Evolutionary conservation across 2,888 invertebrate genomes (phyloP).

Genomic region (Agonopterix arenella): DNA sequence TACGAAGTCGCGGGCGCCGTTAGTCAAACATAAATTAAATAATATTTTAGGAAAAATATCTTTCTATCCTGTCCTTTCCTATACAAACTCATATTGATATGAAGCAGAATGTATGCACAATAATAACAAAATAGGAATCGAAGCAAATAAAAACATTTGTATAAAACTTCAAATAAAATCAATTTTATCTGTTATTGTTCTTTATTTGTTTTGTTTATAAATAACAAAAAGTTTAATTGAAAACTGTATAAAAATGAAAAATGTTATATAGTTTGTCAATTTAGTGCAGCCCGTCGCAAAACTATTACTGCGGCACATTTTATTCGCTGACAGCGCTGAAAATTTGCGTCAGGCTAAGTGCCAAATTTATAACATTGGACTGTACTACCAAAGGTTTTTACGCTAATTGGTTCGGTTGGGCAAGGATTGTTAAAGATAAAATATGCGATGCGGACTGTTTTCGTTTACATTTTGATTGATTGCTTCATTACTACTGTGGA

Average conservation of each 20-base stretch:
- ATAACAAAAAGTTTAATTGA: conserved; percentile 32
- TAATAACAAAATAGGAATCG: too few relatives aligned
- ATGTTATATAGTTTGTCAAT: conserved; percentile 49
- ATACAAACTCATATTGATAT: too few relatives aligned
- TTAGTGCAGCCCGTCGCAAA: conserved; percentile 55
- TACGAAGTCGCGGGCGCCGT: too few relatives aligned
- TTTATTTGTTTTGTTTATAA: conserved; percentile 8
- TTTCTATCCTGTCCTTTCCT: too few relatives aligned
- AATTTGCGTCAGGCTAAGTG: conserved; percentile 75
- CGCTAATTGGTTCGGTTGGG: conserved; percentile 69
- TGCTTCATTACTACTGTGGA: conserved; percentile 52
- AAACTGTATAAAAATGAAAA: conserved; percentile 43
- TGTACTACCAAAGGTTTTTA: conserved; percentile 65
- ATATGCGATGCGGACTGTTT: conserved; percentile 71
- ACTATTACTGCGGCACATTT: conserved; percentile 66
- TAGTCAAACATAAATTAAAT: too few relatives aligned
- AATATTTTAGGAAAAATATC: too few relatives aligned
- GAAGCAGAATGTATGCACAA: too few relatives aligned
- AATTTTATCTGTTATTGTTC: not conserved
- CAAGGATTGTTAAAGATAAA: conserved; percentile 76
- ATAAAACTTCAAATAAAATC: too few relatives aligned
- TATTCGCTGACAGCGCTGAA: conserved; percentile 68
- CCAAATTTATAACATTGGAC: conserved; percentile 73
- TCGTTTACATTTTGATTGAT: conserved; percentile 72
- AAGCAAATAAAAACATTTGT: too few relatives aligned